A percentile compares a stretch with the other conserved stretches of the same genome.
Conservation (phyloP, 2,797 vertebrate genomes). For the Malurus splendens region DNA sequence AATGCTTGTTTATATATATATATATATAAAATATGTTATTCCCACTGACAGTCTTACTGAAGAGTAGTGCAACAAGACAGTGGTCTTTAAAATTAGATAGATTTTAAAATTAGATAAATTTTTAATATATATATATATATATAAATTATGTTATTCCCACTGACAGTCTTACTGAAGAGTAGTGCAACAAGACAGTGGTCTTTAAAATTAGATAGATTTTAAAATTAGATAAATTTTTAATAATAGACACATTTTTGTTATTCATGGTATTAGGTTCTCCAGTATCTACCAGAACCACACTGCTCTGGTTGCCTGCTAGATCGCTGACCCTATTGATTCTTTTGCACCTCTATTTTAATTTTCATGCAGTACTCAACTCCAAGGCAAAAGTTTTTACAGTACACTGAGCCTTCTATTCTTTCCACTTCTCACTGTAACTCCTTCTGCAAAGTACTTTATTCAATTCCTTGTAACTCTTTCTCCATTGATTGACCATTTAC, state of each 20-base stretch:
- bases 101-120: neutral
- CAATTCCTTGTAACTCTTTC: neutral
- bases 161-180: neutral
- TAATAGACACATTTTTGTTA: neutral
- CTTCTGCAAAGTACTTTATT: neutral
- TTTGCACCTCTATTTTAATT: neutral
- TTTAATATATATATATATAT: neutral
- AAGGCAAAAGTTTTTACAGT: neutral
- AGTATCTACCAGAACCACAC: neutral
- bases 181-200: neutral
- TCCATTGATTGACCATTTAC: conserved; percentile 46
- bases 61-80: neutral
- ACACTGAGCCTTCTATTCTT: neutral
- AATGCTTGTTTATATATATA: neutral
- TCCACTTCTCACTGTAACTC: neutral
- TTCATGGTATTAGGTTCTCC: neutral
- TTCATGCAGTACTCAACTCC: neutral
- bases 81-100: neutral
- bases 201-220: neutral
- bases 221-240: neutral
- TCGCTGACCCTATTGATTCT: neutral
- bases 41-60: neutral
- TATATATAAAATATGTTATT: neutral
- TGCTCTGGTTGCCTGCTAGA: neutral
- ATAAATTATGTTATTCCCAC: neutral